Evolutionary conservation across 2,113 vertebrate species (phyloP), one percentile per base, ranked within the genome.

Genomic region (Hemiprocne comata): DNA sequence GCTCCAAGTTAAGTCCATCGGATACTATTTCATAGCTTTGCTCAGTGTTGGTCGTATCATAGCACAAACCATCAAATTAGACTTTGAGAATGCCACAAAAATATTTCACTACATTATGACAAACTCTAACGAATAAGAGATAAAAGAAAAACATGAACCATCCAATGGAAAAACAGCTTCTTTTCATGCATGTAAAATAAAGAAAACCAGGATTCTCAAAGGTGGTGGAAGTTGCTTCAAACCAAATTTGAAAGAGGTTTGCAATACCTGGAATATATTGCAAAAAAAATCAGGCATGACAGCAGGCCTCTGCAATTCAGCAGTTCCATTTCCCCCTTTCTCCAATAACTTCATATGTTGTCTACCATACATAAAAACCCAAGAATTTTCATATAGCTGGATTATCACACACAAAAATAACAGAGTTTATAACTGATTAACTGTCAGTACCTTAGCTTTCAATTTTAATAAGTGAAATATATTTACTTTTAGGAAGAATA

Each of bases 361-460:
- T 19, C 23, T 46, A 42, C 5, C 5, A 1, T 34, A 28, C 46
- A 54, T 25, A 60, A 55, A 25, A 29, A 10, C 0, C 2, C 8
- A 54, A 4, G 31, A 50, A 18, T 72, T 58, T 76, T 72, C 21
- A 54, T 60, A 31, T 2, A n/a, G 6, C 38, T 51, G 21, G 7
- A 34, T 36, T 61, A 21, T 14, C 1, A 0, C 2, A 4, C 25
- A 57, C 2, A 54, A 70, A 70, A 87, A n/a, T 14, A 58, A 55
- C 8, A 58, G 1, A 26, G 2, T n/a, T 61, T 17, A n/a, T 16
- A 0, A 57, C 53, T 77, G 73, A 53, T 62, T 20, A 60, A 11
- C 19, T 18, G 3, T 18, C 20, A 46, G 10, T 13, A 57, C 31
- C 18, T 44, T 34, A 50, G 26, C 8, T 86, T 62, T 60, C 70